phyloP scores from a whole-genome alignment of 2,113 vertebrate species.

The Strigops habroptila region DNA sequence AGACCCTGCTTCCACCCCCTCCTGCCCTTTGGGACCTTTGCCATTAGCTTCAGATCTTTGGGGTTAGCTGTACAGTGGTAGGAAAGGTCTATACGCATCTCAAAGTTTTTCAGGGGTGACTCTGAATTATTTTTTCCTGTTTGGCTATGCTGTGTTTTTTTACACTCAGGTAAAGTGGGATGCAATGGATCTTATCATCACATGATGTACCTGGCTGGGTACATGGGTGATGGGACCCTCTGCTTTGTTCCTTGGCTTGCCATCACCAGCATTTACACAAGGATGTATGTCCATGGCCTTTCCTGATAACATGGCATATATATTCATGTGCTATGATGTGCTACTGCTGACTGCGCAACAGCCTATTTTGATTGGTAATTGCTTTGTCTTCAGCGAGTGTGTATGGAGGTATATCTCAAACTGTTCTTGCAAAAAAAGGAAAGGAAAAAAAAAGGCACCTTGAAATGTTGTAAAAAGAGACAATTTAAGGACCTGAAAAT shows the following conservation, averaged over 20 bases:
- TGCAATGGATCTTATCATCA: neutral
- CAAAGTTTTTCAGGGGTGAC: neutral
- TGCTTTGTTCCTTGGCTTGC: neutral
- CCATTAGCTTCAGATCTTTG: neutral
- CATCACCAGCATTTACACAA: neutral
- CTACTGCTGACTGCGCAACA: neutral
- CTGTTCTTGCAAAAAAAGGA: neutral
- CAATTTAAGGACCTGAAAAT: neutral
- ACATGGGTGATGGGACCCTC: neutral
- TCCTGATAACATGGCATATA: neutral
- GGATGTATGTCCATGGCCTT: neutral
- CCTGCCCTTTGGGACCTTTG: neutral
- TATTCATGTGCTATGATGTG: too few species aligned
- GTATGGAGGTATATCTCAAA: neutral
- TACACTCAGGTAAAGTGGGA: neutral
- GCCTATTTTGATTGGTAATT: neutral
- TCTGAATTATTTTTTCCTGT: neutral
- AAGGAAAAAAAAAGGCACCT: neutral
- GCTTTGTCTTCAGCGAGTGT: neutral
- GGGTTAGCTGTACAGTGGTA: neutral
- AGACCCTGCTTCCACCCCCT: neutral
- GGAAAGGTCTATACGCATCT: neutral
- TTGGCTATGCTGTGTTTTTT: neutral
- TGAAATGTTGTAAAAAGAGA: neutral
- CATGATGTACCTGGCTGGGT: neutral